Percentiles rank a stretch among this genome's conserved stretches.
phyloP scores from a whole-genome alignment of 1,140 invertebrate species.

The Colletes latitarsis region DNA sequence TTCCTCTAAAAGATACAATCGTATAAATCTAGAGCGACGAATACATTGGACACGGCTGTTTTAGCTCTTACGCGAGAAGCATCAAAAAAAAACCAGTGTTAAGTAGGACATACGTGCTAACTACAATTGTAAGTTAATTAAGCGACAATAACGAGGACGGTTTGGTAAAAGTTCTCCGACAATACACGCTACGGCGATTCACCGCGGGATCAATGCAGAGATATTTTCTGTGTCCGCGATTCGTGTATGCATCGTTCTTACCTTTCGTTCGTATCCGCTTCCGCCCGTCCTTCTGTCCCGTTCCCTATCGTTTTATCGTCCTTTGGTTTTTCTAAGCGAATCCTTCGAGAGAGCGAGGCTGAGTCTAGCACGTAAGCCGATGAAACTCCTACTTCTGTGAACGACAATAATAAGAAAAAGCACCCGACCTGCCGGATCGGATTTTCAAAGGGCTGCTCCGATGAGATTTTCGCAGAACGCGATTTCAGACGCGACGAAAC shows the following conservation, averaged over 20 bases:
- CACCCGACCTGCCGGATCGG: constrained; percentile 49
- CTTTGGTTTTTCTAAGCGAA: constrained; percentile 34
- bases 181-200: constrained; percentile 43
- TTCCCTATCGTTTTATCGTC: background rate
- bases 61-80: constrained; percentile 17
- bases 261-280: background rate
- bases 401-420: constrained; percentile 68
- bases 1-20: no score
- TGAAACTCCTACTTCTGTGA: constrained; percentile 72
- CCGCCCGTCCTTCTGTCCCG: background rate
- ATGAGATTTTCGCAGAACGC: constrained; percentile 1
- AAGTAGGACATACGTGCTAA: constrained; percentile 28
- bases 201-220: background rate
- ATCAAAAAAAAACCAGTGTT: background rate
- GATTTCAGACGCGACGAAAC: background rate
- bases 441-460: constrained; percentile 46
- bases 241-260: background rate
- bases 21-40: background rate
- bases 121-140: constrained; percentile 44
- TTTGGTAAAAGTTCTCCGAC: constrained; percentile 8
- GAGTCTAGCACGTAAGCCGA: constrained; percentile 65
- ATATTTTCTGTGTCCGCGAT: no score
- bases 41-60: constrained; percentile 7
- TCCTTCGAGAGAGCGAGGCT: constrained; percentile 44
- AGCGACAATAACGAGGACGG: constrained; percentile 46